Conservation (phyloP, 2,797 vertebrate species). For the Chaenodraco wilsoni region DNA sequence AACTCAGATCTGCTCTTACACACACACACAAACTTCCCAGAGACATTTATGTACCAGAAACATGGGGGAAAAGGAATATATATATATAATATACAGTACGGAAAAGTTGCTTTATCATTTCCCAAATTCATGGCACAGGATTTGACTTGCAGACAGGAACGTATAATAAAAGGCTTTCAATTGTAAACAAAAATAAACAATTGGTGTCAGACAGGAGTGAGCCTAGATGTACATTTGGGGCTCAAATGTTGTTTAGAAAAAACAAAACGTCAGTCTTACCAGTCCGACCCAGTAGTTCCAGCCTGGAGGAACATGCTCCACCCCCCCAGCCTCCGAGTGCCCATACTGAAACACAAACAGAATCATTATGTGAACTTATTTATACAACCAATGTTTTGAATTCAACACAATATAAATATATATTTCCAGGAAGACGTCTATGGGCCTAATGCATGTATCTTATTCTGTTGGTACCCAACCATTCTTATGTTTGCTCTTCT, state of each 20-base stretch:
- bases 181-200: neutral
- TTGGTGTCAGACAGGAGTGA: neutral
- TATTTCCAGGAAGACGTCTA: no score
- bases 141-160: no score
- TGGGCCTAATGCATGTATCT: no score
- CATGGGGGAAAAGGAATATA: no score
- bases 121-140: no score
- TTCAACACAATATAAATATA: neutral
- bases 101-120: no score
- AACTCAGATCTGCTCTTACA: neutral
- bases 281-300: conserved; percentile 96
- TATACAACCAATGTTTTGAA: neutral
- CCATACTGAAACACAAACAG: conserved; percentile 87
- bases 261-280: conserved; percentile 79
- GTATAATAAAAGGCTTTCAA: neutral
- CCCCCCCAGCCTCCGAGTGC: conserved; percentile 88
- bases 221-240: no score
- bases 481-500: no score
- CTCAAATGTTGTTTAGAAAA: neutral
- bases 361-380: accelerated
- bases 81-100: no score
- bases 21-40: neutral
- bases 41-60: neutral
- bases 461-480: no score
- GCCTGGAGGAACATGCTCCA: conserved; percentile 91